Evolutionary conservation across 92 coral and sea anemone genomes (phyloP).

Genomic region (Paramuricea clavata): DNA sequence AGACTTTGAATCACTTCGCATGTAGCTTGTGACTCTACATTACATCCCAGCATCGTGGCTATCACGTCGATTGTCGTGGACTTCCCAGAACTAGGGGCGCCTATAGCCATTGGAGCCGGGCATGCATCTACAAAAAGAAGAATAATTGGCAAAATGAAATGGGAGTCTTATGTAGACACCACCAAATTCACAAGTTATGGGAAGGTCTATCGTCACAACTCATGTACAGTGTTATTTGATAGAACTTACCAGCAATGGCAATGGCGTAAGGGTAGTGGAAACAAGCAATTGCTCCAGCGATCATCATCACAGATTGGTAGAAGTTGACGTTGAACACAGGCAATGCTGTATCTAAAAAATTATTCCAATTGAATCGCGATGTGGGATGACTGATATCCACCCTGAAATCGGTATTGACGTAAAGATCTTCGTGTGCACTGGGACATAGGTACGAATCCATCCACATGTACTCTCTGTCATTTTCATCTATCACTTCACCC

Average conservation of each 20-base stretch:
- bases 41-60: constrained; percentile 46
- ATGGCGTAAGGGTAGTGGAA: constrained; percentile 55
- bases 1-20: constrained; percentile 51
- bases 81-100: not conserved
- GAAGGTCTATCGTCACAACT: not conserved
- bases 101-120: constrained; percentile 29
- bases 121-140: constrained; percentile 8
- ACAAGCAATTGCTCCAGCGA: constrained; percentile 58
- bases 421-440: not conserved
- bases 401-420: constrained; percentile 19
- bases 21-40: constrained; percentile 54
- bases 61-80: constrained; percentile 14
- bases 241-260: constrained; percentile 42
- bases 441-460: constrained; percentile 36
- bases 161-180: not conserved
- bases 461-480: constrained; percentile 34
- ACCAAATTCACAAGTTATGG: not conserved
- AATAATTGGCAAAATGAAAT: not conserved
- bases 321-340: constrained; percentile 47
- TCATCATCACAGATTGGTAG: constrained; percentile 53
- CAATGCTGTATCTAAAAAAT: constrained; percentile 35
- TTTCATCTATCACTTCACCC: constrained; percentile 30
- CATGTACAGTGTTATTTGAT: constrained; percentile 29
- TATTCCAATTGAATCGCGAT: constrained; percentile 18
- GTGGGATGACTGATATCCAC: not conserved